Evolutionary conservation across 2,888 invertebrate genomes (phyloP), one percentile per base, ranked within the genome.

Genomic region (Drosophila nigritarsus): DNA sequence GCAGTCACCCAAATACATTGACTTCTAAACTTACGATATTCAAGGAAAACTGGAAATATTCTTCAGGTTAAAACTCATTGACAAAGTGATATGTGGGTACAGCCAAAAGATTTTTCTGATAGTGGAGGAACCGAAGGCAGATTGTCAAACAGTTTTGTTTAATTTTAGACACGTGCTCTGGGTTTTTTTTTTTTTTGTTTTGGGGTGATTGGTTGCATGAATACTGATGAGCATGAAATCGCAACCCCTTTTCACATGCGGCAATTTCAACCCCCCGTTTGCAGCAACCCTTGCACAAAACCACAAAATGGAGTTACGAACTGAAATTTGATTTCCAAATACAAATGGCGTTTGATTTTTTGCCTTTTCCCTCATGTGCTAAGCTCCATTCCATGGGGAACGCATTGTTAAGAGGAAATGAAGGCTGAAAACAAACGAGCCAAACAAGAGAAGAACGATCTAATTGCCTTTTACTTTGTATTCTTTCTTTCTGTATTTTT

Each of bases 111-210:
- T 30, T 36, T 40, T 34, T 60, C 24, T 38, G 48, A 30, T 18
- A 24, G 49, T 29, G 20, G 6, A 27, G 40, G 42, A 38, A n/a
- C 34, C 20, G 11, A 36, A 15, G 51, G 36, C 18, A 20, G 64
- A 82, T 88, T 88, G 86, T 75, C 66, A 86, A 86, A 59, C 67
- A 72, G 81, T 88, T 45, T 86, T 78, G 67, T 75, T 84, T 81
- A 88, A 84, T 87, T 88, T 78, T 30, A 58, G 87, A 65, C 83
- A 88, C 89, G 83, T 84, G 89, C 38, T n/a, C 13, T 32, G 6
- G 29, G 9, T 13, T 45, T 5, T 24, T 13, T 42, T 13, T 42
- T 20, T 20, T 15, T 15, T 36, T 15, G 15, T 65, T 66, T 50
- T 36, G 72, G 80, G 34, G 32, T 53, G 53, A 53, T 66, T 67